Percentiles rank a stretch among this genome's conserved stretches.
phyloP scores from a whole-genome alignment of 2,888 invertebrate species.

The Pammene aurita region DNA sequence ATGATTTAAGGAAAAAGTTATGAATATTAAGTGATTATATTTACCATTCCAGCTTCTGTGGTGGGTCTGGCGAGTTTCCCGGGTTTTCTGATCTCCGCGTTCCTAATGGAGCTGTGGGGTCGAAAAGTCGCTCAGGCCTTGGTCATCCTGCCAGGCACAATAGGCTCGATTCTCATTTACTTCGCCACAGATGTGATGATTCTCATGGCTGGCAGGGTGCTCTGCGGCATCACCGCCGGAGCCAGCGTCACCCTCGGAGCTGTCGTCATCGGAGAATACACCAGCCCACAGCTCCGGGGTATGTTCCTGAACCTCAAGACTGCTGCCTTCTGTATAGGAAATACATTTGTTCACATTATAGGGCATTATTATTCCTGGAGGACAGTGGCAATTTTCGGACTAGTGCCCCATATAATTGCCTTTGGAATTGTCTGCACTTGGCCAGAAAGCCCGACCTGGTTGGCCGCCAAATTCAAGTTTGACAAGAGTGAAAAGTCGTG shows the following conservation, averaged over 20 bases:
- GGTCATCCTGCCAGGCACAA: slow-evolving; percentile 44
- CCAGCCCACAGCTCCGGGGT: slow-evolving; percentile 49
- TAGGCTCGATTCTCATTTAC: slow-evolving; percentile 50
- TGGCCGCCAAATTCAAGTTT: slow-evolving; percentile 69
- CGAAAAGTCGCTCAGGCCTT: slow-evolving; percentile 49
- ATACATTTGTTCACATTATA: slow-evolving; percentile 47
- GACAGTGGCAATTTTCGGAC: slow-evolving; percentile 47
- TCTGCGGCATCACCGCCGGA: slow-evolving; percentile 48
- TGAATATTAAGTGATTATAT: not conserved
- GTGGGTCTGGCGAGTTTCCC: slow-evolving; percentile 52
- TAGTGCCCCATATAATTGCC: slow-evolving; percentile 36
- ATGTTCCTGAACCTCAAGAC: slow-evolving; percentile 50
- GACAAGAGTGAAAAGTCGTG: slow-evolving; percentile 75
- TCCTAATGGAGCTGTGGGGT: slow-evolving; percentile 55
- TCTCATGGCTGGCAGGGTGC: slow-evolving; percentile 50
- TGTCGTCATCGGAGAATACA: slow-evolving; percentile 51
- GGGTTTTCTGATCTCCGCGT: slow-evolving; percentile 55
- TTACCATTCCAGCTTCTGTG: slow-evolving; percentile 51
- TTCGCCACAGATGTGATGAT: slow-evolving; percentile 46
- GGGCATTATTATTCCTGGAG: slow-evolving; percentile 50
- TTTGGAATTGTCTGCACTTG: slow-evolving; percentile 58
- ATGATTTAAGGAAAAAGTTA: too few species aligned
- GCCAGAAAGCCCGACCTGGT: slow-evolving; percentile 83
- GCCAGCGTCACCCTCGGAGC: slow-evolving; percentile 47
- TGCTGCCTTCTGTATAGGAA: slow-evolving; percentile 44